A percentile compares a stretch with the other conserved stretches of the same genome.
Conservation (phyloP, 2,113 vertebrate genomes). For the Syngnathoides biaculeatus region DNA sequence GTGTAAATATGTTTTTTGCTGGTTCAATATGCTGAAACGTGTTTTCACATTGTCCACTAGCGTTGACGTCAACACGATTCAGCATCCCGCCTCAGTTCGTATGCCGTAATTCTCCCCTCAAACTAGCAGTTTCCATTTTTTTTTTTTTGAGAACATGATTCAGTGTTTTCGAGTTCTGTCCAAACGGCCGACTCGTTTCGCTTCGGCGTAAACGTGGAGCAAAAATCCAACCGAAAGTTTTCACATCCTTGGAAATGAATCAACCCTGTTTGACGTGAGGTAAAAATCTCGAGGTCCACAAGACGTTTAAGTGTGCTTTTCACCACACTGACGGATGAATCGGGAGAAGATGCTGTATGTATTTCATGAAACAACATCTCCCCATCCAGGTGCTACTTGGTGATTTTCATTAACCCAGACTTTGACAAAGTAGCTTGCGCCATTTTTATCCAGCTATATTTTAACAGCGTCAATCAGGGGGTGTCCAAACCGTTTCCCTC, state of each 20-base stretch:
- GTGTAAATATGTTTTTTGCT: background rate
- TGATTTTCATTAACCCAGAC: background rate
- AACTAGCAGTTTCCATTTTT: background rate
- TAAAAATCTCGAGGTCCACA: background rate
- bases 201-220: background rate
- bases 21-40: no score
- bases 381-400: no score
- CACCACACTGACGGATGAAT: background rate
- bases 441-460: background rate
- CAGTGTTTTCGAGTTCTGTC: background rate
- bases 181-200: background rate
- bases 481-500: background rate
- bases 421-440: background rate
- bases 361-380: background rate
- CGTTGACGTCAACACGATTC: no score
- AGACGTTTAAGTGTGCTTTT: background rate
- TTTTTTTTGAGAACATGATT: no score
- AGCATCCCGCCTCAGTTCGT: no score
- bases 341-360: background rate
- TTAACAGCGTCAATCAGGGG: background rate
- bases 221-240: conserved; percentile 5
- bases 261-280: background rate
- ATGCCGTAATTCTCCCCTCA: background rate
- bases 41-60: background rate
- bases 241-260: background rate